Conservation (phyloP, 2,888 invertebrate species). For the Azorinus chamasolen region DNA sequence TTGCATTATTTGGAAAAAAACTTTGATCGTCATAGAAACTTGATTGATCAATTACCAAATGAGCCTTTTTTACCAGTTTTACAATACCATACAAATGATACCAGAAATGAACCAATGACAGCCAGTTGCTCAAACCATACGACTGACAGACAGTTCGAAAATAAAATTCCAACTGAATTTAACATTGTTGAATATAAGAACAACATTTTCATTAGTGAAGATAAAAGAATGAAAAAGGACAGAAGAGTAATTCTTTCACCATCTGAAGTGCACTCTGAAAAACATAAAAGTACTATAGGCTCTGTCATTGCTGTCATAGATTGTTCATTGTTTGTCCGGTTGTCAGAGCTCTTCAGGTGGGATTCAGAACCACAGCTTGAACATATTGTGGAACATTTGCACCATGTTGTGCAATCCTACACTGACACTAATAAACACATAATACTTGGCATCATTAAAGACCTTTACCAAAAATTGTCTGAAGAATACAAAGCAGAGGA, state of each 20-base stretch:
- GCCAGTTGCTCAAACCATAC: too few species aligned
- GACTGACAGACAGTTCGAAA: too few species aligned
- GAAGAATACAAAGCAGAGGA: neutral
- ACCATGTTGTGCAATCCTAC: neutral
- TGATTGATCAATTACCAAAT: too few species aligned
- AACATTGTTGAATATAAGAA: too few species aligned
- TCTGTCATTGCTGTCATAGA: slow-evolving; percentile 32
- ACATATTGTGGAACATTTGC: slow-evolving; percentile 1
- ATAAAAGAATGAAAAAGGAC: neutral
- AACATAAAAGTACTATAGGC: slow-evolving; percentile 29
- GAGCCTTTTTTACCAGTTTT: too few species aligned
- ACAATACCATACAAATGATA: too few species aligned
- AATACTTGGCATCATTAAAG: neutral
- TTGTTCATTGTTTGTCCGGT: neutral
- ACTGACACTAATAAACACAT: neutral
- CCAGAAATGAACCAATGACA: too few species aligned
- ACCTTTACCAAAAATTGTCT: slow-evolving; percentile 6
- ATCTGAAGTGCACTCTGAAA: slow-evolving; percentile 16
- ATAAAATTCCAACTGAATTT: too few species aligned
- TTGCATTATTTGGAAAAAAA: slow-evolving; percentile 16
- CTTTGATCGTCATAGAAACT: too few species aligned
- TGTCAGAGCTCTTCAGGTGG: slow-evolving; percentile 15
- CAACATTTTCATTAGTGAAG: too few species aligned
- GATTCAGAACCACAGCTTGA: neutral
- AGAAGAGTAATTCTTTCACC: slow-evolving; percentile 24